Evolutionary conservation across 2,888 invertebrate species (phyloP), one percentile per base, ranked within the genome.

Genomic region (Nymphalis polychloros): DNA sequence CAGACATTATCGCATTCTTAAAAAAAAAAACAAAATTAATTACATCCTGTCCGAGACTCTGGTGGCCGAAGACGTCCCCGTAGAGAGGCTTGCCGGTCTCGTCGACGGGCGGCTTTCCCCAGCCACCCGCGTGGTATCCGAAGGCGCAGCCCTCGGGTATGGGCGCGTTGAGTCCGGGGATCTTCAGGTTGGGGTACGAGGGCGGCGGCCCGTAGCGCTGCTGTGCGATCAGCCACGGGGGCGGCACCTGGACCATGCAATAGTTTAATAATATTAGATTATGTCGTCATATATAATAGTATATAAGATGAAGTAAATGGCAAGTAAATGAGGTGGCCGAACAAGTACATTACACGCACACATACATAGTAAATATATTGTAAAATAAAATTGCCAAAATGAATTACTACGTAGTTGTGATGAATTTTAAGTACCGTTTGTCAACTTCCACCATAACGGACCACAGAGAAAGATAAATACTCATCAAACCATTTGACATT

Each of bases 71-170:
- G 3, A 99, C 99, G 88, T 99, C 99, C 2, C 99, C 99, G 84
- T 99, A 99, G 1, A 99, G 92, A 0, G 99, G 99, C 85, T 98
- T 97, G 49, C 99, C 99, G 72, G 96, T 96, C 89, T 99, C 99
- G 89, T 99, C 99, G 0, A 99, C 99, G 0, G 99, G 99, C 16
- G 99, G 99, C 86, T 99, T 99, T 70, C 99, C 99, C 99, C 99
- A 99, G 35, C 99, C 99, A 50, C 98, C 99, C 0, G 99, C 99
- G 91, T 99, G 99, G 88, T 99, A 99, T 20, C 99, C 99, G 87
- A 99, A 99, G 0, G 98, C 97, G 82, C 99, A 99, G 2, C 96
- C 96, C 71, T 99, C 99, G 0, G 99, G 99, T 78, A 99, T 99
- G 0, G 99, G 98, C 2, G 99, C 98, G 93, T 99, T 99, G 7